Evolutionary conservation across 2,797 vertebrate species (phyloP), one percentile per base, ranked within the genome.

Genomic region (Amblyopsis hoosieri): DNA sequence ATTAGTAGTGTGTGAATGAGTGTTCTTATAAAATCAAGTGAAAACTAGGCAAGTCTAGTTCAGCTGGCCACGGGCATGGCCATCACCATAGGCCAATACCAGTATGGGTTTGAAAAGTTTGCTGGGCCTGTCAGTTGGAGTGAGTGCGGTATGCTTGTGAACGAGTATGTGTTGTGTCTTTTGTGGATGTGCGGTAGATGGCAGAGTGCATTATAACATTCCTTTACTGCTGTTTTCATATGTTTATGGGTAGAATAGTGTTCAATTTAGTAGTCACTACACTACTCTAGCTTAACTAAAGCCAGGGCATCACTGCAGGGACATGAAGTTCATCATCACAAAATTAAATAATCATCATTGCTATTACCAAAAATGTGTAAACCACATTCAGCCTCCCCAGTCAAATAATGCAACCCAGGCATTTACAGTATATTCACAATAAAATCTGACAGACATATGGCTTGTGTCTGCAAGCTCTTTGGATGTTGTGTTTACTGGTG

Each of bases 361-460:
- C 60, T 42, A 17, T 62, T 64, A 57, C 45, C 42, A 42, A 71
- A 66, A 69, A 64, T 57, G 55, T 60, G 15, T 49, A 53, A 74
- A 79, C 67, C 74, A 29, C 71, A 75, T 59, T 73, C 46, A 49
- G 68, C 76, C 66, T 71, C 60, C 62, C 70, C 45, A 67, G 77
- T 78, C 46, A 52, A 62, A 72, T 67, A 76, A 66, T 75, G 66
- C 66, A 79, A 60, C 56, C 60, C 62, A 67, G 78, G 76, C 81
- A 82, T 79, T 84, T 73, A 81, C 71, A 23, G 23, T 23, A 3
- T 23, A 76, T 84, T 81, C 66, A 75, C 75, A 81, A 74, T 83
- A 83, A 85, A 87, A 79, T 80, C 66, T 84, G 83, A 85, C 82
- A 83, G 83, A 82, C 82, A 85, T 85, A 79, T 81, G 84, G 79